Conservation (phyloP, 2,888 invertebrate genomes). For the Drosophila monieri region DNA sequence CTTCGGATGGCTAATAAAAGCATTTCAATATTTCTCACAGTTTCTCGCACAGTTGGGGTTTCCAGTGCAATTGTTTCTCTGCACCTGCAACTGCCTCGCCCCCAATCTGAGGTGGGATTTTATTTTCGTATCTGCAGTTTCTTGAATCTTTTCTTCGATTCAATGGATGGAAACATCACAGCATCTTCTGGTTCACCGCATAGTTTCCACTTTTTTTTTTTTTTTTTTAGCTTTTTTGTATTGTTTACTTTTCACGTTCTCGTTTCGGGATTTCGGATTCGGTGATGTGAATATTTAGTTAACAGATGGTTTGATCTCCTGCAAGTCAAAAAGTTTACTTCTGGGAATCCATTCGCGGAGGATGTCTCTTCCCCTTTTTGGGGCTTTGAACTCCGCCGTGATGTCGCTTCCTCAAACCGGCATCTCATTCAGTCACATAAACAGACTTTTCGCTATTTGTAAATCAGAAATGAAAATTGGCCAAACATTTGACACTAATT, state of each 20-base stretch:
- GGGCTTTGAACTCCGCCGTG: slow-evolving; percentile 66
- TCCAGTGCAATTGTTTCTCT: slow-evolving; percentile 65
- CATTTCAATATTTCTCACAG: neutral
- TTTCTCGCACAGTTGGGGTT: slow-evolving; percentile 36
- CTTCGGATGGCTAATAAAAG: slow-evolving; percentile 10
- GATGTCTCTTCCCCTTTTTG: slow-evolving; percentile 14
- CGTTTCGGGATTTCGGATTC: slow-evolving; percentile 45
- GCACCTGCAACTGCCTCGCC: slow-evolving; percentile 38
- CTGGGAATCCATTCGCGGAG: slow-evolving; percentile 53
- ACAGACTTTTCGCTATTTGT: slow-evolving; percentile 24
- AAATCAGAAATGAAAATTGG: slow-evolving; percentile 15
- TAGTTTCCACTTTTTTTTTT: too few species aligned
- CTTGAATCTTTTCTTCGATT: slow-evolving; percentile 41
- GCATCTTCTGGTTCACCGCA: slow-evolving; percentile 67
- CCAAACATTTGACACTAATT: slow-evolving; percentile 67
- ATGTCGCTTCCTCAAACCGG: neutral
- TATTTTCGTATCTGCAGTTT: slow-evolving; percentile 66
- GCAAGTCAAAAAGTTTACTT: slow-evolving; percentile 33
- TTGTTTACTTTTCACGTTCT: slow-evolving; percentile 71
- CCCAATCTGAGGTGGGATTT: slow-evolving; percentile 47
- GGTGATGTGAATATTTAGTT: slow-evolving; percentile 65
- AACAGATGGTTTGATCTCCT: slow-evolving; percentile 72
- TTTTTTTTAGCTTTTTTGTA: slow-evolving; percentile 12
- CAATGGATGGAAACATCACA: slow-evolving; percentile 8
- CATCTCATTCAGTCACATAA: slow-evolving; percentile 39